phyloP scores from a whole-genome alignment of 2,888 invertebrate species.

The Leptinotarsa haldemani region DNA sequence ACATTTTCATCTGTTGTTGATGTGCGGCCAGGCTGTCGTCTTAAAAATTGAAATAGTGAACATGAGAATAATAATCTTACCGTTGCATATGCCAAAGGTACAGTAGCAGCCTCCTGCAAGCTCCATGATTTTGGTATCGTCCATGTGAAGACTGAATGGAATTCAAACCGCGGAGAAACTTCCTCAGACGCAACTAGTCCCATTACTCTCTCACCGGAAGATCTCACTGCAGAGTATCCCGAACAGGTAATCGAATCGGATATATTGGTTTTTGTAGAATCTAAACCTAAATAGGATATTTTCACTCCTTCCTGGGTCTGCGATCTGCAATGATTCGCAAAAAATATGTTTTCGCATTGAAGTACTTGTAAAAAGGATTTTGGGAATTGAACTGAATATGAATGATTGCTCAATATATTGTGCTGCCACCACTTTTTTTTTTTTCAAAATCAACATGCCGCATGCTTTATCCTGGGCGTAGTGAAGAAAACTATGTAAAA shows the following conservation, averaged over 20 bases:
- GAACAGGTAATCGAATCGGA: conserved; percentile 76
- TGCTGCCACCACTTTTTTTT: too few relatives aligned
- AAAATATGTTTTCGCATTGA: too few relatives aligned
- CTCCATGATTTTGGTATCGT: conserved; percentile 70
- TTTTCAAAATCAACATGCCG: too few relatives aligned
- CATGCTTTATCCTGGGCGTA: too few relatives aligned
- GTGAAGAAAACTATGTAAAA: too few relatives aligned
- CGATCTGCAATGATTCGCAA: too few relatives aligned
- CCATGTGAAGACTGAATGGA: conserved; percentile 67
- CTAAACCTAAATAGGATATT: conserved; percentile 80
- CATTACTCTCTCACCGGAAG: conserved; percentile 65
- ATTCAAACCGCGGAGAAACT: conserved; percentile 61
- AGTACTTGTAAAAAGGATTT: too few relatives aligned
- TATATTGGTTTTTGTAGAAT: conserved; percentile 81
- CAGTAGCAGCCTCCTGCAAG: conserved; percentile 74
- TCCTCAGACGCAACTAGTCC: conserved; percentile 65
- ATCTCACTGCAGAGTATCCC: conserved; percentile 76
- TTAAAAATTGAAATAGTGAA: neutral
- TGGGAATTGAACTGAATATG: too few relatives aligned
- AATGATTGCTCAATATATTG: too few relatives aligned
- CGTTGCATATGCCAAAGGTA: conserved; percentile 74
- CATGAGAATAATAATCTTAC: conserved; percentile 52
- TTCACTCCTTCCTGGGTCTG: conserved; percentile 62
- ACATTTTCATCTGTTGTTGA: too few relatives aligned
- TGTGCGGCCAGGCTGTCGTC: too few relatives aligned